Evolutionary conservation across 2,113 vertebrate species (phyloP), one percentile per base, ranked within the genome.

Genomic region (Ctenomys sociabilis): DNA sequence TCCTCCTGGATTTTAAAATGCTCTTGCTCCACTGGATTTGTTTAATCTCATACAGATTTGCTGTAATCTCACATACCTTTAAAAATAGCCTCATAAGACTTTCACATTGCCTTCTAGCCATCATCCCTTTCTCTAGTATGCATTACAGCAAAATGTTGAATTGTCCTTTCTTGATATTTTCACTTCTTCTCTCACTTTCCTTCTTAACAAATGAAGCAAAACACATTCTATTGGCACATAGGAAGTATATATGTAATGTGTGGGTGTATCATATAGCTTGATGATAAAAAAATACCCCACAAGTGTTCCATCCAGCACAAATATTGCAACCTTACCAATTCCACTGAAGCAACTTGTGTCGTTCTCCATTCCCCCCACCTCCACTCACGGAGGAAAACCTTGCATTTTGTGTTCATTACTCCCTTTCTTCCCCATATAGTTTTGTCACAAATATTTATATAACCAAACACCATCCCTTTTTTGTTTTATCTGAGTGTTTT

Each of bases 401-500:
- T 81, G n/a, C 49, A 57, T 45, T 77, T 92, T 91, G 22, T 66
- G 11, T 72, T 75, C 72, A 82, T 88, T 54, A 72, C 72, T 73
- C 16, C 17, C n/a, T 93, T 66, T 88, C 75, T 87, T 87, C 52
- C 52, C 52, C 77, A 49, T 5, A 84, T 68, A 43, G 54, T 73
- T 92, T 92, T 80, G 22, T 52, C 72, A 95, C 64, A 86, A 80
- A 84, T 77, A n/a, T 43, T 97, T 86, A 64, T 52, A 75, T 59
- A 1, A 28, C 45, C 63, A 66, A 95, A 94, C 22, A 90, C 32
- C 19, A 21, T 52, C 30, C 16, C 19, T n/a, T 80, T 95, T 93
- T 90, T 59, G 54, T 77, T 96, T 94, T 96, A 72, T 17, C 26
- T 64, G 37, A 80, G 2, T 49, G 54, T 92, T 93, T 88, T 4